Evolutionary conservation across 2,888 invertebrate genomes (phyloP).

Genomic region (Philopedon plagiatum): DNA sequence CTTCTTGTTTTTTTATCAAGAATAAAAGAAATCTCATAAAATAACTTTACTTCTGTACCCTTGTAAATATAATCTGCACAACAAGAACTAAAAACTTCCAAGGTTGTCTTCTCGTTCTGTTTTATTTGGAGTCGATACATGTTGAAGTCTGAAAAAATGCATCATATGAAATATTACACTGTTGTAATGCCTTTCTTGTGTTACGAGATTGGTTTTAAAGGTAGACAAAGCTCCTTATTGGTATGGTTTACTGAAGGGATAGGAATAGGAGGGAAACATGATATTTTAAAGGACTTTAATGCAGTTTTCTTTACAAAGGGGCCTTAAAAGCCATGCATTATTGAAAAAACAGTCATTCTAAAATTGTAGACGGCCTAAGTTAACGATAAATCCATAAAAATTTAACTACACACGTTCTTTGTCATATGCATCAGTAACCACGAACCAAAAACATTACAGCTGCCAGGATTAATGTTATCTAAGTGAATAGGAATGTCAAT

Average conservation of each 20-base stretch:
- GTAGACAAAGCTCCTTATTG: constrained; percentile 44
- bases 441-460: too few relatives aligned
- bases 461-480: too few relatives aligned
- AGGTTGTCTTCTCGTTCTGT: constrained; percentile 22
- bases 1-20: too few relatives aligned
- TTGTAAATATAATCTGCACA: too few relatives aligned
- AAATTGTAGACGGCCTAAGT: too few relatives aligned
- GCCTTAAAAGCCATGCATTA: neutral
- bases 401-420: too few relatives aligned
- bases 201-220: constrained; percentile 41
- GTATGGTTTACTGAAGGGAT: constrained; percentile 27
- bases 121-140: constrained; percentile 23
- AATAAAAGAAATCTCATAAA: too few relatives aligned
- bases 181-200: constrained; percentile 41
- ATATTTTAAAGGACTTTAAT: constrained; percentile 8
- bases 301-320: constrained; percentile 1
- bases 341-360: neutral
- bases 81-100: neutral
- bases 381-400: too few relatives aligned
- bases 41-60: too few relatives aligned
- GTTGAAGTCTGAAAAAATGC: constrained; percentile 24
- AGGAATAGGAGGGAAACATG: constrained; percentile 7
- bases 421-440: too few relatives aligned
- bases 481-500: too few relatives aligned
- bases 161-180: constrained; percentile 41